These are phyloP conservation scores for Nasonia giraulti DNA, from an alignment of 1,140 invertebrate species.

Conservation along the genomic window DNA sequence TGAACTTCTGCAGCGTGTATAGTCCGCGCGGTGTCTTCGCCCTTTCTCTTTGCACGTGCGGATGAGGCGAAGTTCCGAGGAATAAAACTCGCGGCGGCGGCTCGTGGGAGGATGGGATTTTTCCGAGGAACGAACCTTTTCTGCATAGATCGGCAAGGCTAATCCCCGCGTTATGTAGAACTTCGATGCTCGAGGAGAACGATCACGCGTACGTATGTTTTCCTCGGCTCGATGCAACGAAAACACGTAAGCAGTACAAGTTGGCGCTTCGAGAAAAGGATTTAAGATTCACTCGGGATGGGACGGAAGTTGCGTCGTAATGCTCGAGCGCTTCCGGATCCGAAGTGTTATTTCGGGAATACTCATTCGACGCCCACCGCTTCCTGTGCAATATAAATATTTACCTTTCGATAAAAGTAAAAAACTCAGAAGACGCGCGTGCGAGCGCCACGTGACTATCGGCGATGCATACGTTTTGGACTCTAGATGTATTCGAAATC, in stretches of 20 bases:
- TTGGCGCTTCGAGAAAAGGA: neutral
- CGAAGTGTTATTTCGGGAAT: conserved; percentile 27
- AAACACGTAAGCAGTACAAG: neutral
- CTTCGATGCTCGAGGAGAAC: neutral
- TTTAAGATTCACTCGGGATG: conserved; percentile 9
- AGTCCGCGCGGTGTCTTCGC: neutral
- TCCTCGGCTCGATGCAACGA: neutral
- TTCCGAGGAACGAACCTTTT: no score
- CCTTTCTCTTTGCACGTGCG: neutral
- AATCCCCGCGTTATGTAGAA: neutral
- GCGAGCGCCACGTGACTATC: neutral
- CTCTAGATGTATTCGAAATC: neutral
- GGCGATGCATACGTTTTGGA: no score
- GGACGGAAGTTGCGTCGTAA: conserved; percentile 28
- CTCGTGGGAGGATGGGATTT: neutral
- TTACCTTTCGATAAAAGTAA: neutral
- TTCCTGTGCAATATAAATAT: neutral
- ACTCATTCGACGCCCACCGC: conserved; percentile 4
- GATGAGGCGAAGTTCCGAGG: no score
- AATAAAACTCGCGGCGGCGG: no score
- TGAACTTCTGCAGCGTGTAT: no score
- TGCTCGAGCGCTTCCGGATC: conserved; percentile 15
- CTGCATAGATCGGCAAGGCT: neutral
- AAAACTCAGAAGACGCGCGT: neutral
- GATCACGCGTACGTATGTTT: no score